phyloP scores from a whole-genome alignment of 2,888 invertebrate genomes.

The Mythimna ferrago region DNA sequence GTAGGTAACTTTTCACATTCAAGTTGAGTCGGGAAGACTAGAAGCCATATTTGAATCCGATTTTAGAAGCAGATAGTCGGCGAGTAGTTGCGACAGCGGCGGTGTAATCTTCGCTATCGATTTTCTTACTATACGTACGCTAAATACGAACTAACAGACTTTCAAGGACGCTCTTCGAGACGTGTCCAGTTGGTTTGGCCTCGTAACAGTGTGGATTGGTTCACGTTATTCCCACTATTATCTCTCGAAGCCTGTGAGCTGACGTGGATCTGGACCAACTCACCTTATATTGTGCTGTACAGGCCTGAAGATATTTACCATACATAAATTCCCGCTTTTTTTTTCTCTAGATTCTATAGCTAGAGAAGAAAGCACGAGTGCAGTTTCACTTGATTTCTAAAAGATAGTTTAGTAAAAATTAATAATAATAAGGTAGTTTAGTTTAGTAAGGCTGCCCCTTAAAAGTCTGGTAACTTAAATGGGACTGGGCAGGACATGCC shows the following conservation, averaged over 20 bases:
- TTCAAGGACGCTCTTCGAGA: slow-evolving; percentile 29
- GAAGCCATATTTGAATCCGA: slow-evolving; percentile 36
- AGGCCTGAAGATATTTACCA: too few relatives aligned
- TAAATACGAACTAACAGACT: slow-evolving; percentile 16
- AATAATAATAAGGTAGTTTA: too few relatives aligned
- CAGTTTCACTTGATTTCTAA: neutral
- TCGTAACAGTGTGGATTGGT: neutral
- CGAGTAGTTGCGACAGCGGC: neutral
- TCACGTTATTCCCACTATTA: neutral
- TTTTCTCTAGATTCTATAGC: too few relatives aligned
- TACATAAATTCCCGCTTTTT: too few relatives aligned
- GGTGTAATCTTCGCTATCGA: slow-evolving; percentile 35
- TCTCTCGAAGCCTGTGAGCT: neutral
- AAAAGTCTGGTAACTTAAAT: too few relatives aligned
- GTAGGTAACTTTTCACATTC: neutral
- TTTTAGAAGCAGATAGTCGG: slow-evolving; percentile 11
- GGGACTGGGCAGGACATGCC: too few relatives aligned
- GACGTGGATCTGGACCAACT: neutral
- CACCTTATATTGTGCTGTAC: neutral
- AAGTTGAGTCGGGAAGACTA: neutral
- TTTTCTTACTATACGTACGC: slow-evolving; percentile 20
- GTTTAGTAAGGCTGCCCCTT: too few relatives aligned
- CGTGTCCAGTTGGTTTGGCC: slow-evolving; percentile 1
- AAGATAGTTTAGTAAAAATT: too few relatives aligned
- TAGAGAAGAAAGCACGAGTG: too few relatives aligned